Conservation (phyloP, 2,797 vertebrate genomes). For the Distichodus sexfasciatus region DNA sequence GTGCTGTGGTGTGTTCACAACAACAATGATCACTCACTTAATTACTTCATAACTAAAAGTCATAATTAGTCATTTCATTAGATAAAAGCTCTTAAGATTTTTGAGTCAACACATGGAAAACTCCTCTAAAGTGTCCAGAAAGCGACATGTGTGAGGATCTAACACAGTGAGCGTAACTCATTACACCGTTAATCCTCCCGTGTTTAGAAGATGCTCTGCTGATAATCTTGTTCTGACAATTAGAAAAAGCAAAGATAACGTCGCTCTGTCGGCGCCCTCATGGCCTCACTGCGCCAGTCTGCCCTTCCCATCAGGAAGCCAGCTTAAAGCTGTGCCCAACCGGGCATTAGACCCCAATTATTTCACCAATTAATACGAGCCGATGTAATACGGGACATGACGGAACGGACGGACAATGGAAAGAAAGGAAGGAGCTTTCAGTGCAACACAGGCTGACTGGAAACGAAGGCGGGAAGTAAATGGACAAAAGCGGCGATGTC, state of each 20-base stretch:
- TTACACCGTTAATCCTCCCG: conserved; percentile 7
- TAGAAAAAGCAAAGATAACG: conserved; percentile 22
- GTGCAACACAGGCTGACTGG: background rate
- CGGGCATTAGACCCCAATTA: conserved; percentile 46
- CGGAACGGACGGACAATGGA: background rate
- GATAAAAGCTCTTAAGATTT: no score
- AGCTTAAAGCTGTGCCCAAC: conserved; percentile 3
- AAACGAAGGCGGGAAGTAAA: conserved; percentile 25
- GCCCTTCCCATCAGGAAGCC: conserved; percentile 17
- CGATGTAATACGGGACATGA: conserved; percentile 9
- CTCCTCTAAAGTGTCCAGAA: background rate
- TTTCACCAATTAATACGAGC: conserved; percentile 41
- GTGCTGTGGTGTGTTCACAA: no score
- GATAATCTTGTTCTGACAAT: conserved; percentile 32
- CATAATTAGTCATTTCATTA: no score
- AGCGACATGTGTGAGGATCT: background rate
- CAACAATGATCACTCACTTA: no score
- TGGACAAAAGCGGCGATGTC: conserved; percentile 8
- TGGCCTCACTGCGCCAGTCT: conserved; percentile 3
- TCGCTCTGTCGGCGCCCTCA: conserved; percentile 10
- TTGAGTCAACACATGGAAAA: no score
- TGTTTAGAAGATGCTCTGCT: conserved; percentile 20
- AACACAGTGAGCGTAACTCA: conserved; percentile 21
- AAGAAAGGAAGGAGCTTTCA: background rate
- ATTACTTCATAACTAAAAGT: no score